Conservation (phyloP, 2,888 invertebrate species). For the Tetheella fluctuosa region DNA sequence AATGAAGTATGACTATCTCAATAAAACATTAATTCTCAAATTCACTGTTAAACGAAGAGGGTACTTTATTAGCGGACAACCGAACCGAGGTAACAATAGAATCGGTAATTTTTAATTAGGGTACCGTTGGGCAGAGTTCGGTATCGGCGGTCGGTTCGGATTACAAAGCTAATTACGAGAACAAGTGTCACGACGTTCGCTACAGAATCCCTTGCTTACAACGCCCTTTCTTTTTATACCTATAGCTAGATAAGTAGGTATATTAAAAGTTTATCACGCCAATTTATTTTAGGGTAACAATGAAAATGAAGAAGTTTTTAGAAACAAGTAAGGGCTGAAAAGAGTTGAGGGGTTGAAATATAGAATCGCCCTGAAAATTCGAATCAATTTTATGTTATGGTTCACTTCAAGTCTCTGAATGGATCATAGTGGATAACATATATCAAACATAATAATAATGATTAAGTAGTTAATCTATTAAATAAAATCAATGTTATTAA, state of each 20-base stretch:
- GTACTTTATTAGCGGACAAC: slow-evolving; percentile 49
- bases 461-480: no score
- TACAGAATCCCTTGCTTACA: slow-evolving; percentile 38
- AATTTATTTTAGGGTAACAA: slow-evolving; percentile 1
- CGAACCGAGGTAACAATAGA: slow-evolving; percentile 51
- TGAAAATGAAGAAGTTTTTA: neutral
- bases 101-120: slow-evolving; percentile 70
- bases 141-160: slow-evolving; percentile 56
- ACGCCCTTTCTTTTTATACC: slow-evolving; percentile 24
- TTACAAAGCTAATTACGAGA: slow-evolving; percentile 73
- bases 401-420: no score
- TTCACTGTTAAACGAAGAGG: slow-evolving; percentile 49
- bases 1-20: slow-evolving; percentile 11
- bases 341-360: neutral
- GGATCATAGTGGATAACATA: no score
- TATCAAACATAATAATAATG: no score
- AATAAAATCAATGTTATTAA: no score
- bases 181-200: slow-evolving; percentile 64
- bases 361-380: no score
- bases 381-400: no score
- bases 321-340: neutral
- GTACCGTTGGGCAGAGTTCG: slow-evolving; percentile 40
- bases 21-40: slow-evolving; percentile 15
- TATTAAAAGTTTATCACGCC: slow-evolving; percentile 13
- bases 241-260: slow-evolving; percentile 15